These are phyloP conservation scores for Neostethus bicornis DNA, from an alignment of 2,797 vertebrate species.

Conservation along the genomic window DNA sequence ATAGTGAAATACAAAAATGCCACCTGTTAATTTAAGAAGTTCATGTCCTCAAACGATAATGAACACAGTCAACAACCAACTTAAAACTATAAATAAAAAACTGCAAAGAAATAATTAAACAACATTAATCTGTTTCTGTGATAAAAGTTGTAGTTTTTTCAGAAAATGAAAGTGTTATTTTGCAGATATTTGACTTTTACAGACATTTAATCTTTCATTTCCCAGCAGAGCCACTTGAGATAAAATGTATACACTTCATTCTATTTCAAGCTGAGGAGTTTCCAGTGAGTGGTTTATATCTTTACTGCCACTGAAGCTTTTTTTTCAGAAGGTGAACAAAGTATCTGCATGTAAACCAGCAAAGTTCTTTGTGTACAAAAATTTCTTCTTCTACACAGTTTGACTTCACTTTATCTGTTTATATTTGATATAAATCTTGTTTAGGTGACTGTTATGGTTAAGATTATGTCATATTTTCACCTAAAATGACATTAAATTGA, in stretches of 20 bases:
- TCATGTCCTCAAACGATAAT: neutral
- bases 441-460: neutral
- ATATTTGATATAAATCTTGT: neutral
- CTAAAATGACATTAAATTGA: neutral
- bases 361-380: neutral
- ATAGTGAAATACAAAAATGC: neutral
- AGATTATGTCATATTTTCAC: neutral
- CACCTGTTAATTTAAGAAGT: neutral
- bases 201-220: conserved; percentile 14
- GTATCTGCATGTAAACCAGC: neutral
- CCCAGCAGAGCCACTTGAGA: conserved; percentile 2
- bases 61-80: neutral
- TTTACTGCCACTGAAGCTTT: conserved; percentile 9
- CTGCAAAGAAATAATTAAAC: neutral
- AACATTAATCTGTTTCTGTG: neutral
- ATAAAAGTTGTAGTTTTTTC: neutral
- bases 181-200: conserved; percentile 11
- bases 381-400: neutral
- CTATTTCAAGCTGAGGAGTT: conserved; percentile 28
- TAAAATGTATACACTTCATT: conserved; percentile 10
- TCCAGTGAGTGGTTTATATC: conserved; percentile 14
- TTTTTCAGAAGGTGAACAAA: neutral
- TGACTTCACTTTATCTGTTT: no score
- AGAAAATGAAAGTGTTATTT: neutral
- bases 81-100: neutral